phyloP scores from a whole-genome alignment of 2,888 invertebrate genomes.

The Philaethria dido region DNA sequence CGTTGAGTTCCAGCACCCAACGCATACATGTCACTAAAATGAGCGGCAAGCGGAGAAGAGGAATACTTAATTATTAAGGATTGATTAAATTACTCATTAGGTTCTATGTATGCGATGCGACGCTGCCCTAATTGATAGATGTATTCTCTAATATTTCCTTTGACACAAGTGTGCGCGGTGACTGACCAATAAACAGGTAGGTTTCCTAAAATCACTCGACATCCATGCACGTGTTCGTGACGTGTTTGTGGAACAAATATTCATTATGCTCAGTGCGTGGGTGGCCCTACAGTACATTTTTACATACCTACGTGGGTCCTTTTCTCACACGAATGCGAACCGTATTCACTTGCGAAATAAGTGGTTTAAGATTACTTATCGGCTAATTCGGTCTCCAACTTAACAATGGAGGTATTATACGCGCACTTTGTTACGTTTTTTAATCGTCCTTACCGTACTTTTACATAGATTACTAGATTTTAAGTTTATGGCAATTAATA shows the following conservation, averaged over 20 bases:
- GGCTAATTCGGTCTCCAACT: constrained; percentile 32
- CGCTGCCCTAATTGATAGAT: no score
- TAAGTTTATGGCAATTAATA: neutral
- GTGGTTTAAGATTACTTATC: constrained; percentile 28
- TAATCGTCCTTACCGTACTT: constrained; percentile 27
- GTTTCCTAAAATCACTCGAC: constrained; percentile 13
- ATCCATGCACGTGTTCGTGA: constrained; percentile 27
- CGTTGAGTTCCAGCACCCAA: neutral
- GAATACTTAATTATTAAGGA: neutral
- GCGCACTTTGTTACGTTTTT: constrained; percentile 39
- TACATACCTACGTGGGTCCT: constrained; percentile 52
- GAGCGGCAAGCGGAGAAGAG: no score
- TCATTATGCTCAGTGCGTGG: constrained; percentile 60
- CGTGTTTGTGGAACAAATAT: constrained; percentile 38
- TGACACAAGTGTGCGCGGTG: neutral
- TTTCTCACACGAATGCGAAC: constrained; percentile 10
- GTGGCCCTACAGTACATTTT: constrained; percentile 71
- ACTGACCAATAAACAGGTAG: neutral
- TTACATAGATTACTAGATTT: constrained; percentile 18
- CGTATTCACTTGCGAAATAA: constrained; percentile 14
- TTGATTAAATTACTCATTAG: neutral
- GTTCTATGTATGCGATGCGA: neutral
- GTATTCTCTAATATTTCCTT: neutral
- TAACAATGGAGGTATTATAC: constrained; percentile 43
- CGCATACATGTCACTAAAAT: neutral